phyloP scores from a whole-genome alignment of 2,888 invertebrate genomes.

The Oligia fasciuncula region DNA sequence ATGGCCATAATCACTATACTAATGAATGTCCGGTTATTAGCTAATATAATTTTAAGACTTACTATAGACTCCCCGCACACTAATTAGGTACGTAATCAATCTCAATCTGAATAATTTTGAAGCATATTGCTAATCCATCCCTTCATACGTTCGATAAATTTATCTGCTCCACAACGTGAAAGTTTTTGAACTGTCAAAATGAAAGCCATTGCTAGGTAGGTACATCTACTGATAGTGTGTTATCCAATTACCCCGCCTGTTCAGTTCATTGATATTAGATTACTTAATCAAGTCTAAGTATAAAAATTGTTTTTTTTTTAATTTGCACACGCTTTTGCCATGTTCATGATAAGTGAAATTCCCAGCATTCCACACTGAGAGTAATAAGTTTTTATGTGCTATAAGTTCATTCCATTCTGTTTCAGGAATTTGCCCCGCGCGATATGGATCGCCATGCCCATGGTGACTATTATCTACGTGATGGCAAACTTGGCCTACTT shows the following conservation, averaged over 20 bases:
- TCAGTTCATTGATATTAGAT: slow-evolving; percentile 19
- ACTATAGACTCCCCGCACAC: too few species aligned
- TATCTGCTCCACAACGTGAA: too few species aligned
- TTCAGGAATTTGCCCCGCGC: slow-evolving; percentile 97
- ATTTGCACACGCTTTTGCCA: not conserved
- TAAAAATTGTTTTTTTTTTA: not conserved
- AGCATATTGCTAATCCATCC: not conserved
- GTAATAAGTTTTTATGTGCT: slow-evolving; percentile 56
- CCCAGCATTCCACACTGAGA: slow-evolving; percentile 12
- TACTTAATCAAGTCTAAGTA: not conserved
- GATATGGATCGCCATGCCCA: slow-evolving; percentile 97
- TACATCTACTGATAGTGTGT: too few species aligned
- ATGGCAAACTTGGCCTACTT: slow-evolving; percentile 98
- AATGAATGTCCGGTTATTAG: not conserved
- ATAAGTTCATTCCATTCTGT: slow-evolving; percentile 64
- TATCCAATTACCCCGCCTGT: too few species aligned
- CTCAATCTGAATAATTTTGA: too few species aligned
- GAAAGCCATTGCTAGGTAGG: too few species aligned
- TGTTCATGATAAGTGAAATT: slow-evolving; percentile 22
- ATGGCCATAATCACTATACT: too few species aligned
- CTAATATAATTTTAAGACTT: slow-evolving; percentile 4
- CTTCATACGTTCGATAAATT: not conserved
- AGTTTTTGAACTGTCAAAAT: too few species aligned
- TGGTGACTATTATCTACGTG: slow-evolving; percentile 97
- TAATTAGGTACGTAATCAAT: too few species aligned